These are phyloP conservation scores for Tetheella fluctuosa DNA, from an alignment of 2,888 invertebrate species.

Conservation along the genomic window DNA sequence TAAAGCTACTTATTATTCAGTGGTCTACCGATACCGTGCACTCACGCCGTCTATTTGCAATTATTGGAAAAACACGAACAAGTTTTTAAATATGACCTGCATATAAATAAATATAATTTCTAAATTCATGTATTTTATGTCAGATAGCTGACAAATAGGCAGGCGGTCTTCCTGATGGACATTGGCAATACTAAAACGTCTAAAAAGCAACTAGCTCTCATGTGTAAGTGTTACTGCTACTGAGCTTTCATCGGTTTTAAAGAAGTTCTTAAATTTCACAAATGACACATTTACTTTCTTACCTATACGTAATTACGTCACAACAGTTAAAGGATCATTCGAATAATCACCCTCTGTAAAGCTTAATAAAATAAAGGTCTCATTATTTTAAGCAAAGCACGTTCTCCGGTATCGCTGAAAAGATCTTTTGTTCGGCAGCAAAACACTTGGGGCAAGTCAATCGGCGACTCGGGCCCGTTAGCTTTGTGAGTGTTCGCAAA, in stretches of 20 bases:
- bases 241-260: too few species aligned
- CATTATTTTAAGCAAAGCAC: slow-evolving; percentile 76
- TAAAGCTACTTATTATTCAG: slow-evolving; percentile 1
- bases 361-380: slow-evolving; percentile 72
- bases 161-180: too few species aligned
- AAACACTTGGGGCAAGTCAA: slow-evolving; percentile 79
- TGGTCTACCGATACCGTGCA: background rate
- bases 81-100: background rate
- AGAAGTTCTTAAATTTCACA: too few species aligned
- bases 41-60: background rate
- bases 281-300: slow-evolving; percentile 13
- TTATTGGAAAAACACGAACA: too few species aligned
- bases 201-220: too few species aligned
- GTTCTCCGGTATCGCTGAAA: slow-evolving; percentile 67
- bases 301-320: slow-evolving; percentile 16
- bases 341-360: slow-evolving; percentile 45
- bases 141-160: too few species aligned
- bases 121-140: too few species aligned
- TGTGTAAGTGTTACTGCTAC: too few species aligned
- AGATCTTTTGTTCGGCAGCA: slow-evolving; percentile 75
- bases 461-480: slow-evolving; percentile 58
- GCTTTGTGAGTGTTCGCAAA: slow-evolving; percentile 74
- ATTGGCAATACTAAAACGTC: too few species aligned
- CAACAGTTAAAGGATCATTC: slow-evolving; percentile 33
- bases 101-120: too few species aligned